phyloP scores from a whole-genome alignment of 1,140 invertebrate genomes.

The Formica selysi region DNA sequence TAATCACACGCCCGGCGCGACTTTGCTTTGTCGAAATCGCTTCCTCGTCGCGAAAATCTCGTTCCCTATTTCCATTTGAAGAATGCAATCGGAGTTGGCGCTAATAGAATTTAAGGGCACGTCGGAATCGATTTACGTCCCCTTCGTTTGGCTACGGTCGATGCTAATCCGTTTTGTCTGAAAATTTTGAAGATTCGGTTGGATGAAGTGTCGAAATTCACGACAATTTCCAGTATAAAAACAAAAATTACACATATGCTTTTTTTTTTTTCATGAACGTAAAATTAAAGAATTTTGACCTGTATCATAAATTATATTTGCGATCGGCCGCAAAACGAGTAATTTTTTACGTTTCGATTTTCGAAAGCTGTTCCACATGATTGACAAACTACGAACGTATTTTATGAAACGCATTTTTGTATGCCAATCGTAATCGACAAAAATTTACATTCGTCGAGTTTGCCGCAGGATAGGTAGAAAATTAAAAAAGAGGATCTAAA shows the following conservation, averaged over 20 bases:
- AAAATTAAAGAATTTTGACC: conserved; percentile 31
- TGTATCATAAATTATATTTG: conserved; percentile 28
- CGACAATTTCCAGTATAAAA: conserved; percentile 23
- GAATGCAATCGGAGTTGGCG: conserved; percentile 71
- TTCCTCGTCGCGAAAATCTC: conserved; percentile 68
- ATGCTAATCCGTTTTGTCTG: conserved; percentile 71
- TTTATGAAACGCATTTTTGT: conserved; percentile 48
- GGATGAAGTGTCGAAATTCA: conserved; percentile 53
- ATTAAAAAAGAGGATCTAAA: conserved; percentile 44
- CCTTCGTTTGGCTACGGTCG: conserved; percentile 56
- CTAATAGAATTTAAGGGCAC: conserved; percentile 59
- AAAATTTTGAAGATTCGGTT: conserved; percentile 24
- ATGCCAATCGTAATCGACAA: conserved; percentile 42
- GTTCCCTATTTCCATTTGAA: conserved; percentile 71
- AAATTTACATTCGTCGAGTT: conserved; percentile 59
- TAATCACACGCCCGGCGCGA: conserved; percentile 51
- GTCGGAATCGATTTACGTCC: conserved; percentile 66
- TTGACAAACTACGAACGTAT: conserved; percentile 57
- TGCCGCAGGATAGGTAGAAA: conserved; percentile 44
- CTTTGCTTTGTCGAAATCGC: conserved; percentile 67
- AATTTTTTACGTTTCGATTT: conserved; percentile 45
- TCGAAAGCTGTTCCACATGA: conserved; percentile 49
- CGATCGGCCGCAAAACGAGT: conserved; percentile 1
- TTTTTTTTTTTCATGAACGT: neutral
- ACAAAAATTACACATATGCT: neutral